Conservation (phyloP, 2,113 vertebrate species). For the Reinhardtius hippoglossoides region DNA sequence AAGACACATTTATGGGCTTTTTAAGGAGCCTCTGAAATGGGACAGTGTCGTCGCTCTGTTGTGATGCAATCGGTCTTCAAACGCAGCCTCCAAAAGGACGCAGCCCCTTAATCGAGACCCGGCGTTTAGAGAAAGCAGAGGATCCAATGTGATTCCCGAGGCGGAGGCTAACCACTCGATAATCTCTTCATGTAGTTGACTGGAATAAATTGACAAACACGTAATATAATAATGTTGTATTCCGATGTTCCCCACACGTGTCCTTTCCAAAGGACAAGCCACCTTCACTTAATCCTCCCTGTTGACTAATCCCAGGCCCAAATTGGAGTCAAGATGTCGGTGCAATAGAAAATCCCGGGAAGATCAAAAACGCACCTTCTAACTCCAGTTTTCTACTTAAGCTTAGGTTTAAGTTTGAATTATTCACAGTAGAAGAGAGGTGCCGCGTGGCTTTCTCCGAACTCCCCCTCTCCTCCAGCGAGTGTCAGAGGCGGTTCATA, state of each 20-base stretch:
- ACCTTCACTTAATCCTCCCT: not conserved
- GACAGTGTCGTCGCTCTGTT: too few relatives aligned
- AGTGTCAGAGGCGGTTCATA: conserved; percentile 65
- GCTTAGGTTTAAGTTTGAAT: too few relatives aligned
- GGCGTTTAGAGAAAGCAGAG: not conserved
- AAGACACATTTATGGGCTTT: too few relatives aligned
- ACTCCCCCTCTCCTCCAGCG: conserved; percentile 57
- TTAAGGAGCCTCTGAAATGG: too few relatives aligned
- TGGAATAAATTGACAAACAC: conserved; percentile 29
- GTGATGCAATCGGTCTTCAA: too few relatives aligned
- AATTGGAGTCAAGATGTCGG: conserved; percentile 20
- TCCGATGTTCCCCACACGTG: conserved; percentile 42
- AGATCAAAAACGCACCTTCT: not conserved
- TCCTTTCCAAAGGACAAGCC: conserved; percentile 34
- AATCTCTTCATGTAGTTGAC: conserved; percentile 5
- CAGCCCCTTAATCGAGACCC: not conserved
- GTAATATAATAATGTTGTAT: conserved; percentile 11
- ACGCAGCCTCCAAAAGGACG: too few relatives aligned
- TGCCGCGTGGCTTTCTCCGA: conserved; percentile 11
- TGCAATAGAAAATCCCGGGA: conserved; percentile 4
- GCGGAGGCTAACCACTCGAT: conserved; percentile 13
- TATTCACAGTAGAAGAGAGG: conserved; percentile 17
- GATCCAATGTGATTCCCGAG: conserved; percentile 1
- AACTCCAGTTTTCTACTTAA: not conserved
- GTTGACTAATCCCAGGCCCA: conserved; percentile 34